phyloP scores from a whole-genome alignment of 2,113 vertebrate genomes.

The Hippoglossus stenolepis region DNA sequence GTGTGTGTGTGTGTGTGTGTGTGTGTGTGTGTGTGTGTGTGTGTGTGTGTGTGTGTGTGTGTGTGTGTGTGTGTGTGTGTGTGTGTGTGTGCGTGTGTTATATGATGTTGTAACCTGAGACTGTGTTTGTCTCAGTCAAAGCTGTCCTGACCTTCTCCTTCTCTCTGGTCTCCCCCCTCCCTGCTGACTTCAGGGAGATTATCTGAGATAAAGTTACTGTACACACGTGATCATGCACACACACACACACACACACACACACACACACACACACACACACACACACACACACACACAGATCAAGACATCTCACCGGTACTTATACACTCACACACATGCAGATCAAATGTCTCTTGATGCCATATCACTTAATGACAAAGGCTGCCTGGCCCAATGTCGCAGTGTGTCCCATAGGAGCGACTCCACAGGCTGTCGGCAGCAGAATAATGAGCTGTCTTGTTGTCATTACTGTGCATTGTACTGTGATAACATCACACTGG shows the following conservation, averaged over 20 bases:
- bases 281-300: constrained; percentile 16
- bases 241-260: constrained; percentile 6
- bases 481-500: background rate
- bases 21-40: constrained; percentile 16
- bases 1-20: constrained; percentile 9
- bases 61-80: constrained; percentile 7
- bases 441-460: constrained; percentile 36
- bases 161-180: constrained; percentile 32
- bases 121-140: constrained; percentile 28
- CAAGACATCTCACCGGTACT: constrained; percentile 12
- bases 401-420: constrained; percentile 15
- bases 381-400: constrained; percentile 39
- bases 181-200: constrained; percentile 46
- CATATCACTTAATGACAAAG: constrained; percentile 45
- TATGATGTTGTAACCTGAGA: constrained; percentile 60
- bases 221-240: constrained; percentile 32
- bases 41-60: constrained; percentile 9
- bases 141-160: constrained; percentile 54
- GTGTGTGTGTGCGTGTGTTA: background rate
- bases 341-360: constrained; percentile 64
- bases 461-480: constrained; percentile 2
- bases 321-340: constrained; percentile 2
- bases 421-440: constrained; percentile 26
- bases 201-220: constrained; percentile 58
- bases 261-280: background rate